Percentiles rank a stretch among this genome's conserved stretches.
Conservation (phyloP, 2,113 vertebrate species). For the Percopsis transmontana region DNA sequence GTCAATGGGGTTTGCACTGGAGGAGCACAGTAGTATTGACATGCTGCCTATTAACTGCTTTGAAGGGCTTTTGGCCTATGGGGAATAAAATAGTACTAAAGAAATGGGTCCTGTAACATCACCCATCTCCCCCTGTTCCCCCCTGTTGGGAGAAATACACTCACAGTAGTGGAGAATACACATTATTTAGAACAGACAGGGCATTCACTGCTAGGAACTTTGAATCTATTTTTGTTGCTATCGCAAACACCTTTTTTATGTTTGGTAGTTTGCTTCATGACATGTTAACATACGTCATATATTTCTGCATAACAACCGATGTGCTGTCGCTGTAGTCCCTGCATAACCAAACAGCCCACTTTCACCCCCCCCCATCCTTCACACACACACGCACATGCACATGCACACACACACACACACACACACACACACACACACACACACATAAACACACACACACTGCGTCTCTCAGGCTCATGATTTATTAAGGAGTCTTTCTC, state of each 20-base stretch:
- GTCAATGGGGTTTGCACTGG: not conserved
- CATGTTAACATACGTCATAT: not conserved
- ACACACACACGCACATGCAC: not conserved
- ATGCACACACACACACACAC: conserved; percentile 6
- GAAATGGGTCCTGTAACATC: not conserved
- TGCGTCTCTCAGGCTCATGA: conserved; percentile 54
- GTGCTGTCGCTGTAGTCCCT: not conserved
- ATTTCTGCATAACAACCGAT: not conserved
- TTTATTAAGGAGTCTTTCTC: conserved; percentile 71
- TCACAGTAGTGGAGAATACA: no score
- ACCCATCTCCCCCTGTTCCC: not conserved
- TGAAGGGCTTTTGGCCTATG: not conserved
- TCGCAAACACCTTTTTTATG: not conserved
- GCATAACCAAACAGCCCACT: conserved; percentile 32
- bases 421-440: conserved; percentile 15
- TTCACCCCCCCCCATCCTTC: conserved; percentile 1
- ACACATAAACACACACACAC: conserved; percentile 26
- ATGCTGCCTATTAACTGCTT: not conserved
- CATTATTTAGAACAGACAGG: not conserved
- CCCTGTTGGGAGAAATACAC: not conserved
- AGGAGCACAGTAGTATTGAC: not conserved
- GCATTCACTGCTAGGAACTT: not conserved
- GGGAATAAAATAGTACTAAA: not conserved
- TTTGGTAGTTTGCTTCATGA: not conserved
- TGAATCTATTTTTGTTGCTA: not conserved